Percentiles rank a stretch among this genome's conserved stretches.
Evolutionary conservation across 2,888 invertebrate genomes (phyloP).

Genomic region (Fragum sueziense): DNA sequence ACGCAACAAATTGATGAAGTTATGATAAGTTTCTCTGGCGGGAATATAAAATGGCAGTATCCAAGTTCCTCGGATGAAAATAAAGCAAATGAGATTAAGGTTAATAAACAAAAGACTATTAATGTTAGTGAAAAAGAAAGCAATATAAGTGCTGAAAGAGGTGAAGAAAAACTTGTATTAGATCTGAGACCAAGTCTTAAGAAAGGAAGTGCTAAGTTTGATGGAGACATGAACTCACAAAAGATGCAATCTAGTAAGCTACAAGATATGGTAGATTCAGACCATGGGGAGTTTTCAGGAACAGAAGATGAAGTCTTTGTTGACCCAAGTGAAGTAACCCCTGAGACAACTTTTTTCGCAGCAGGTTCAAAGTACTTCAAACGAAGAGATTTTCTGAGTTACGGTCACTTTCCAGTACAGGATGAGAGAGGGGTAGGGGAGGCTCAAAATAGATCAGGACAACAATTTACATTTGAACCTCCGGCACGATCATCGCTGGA

Average conservation of each 20-base stretch:
- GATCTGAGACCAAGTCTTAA: conserved; percentile 60
- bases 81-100: conserved; percentile 5
- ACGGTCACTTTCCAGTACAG: conserved; percentile 45
- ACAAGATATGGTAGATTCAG: conserved; percentile 53
- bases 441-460: background rate
- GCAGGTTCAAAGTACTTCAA: conserved; percentile 59
- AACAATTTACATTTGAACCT: conserved; percentile 51
- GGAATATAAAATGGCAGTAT: conserved; percentile 48
- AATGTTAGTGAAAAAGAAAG: conserved; percentile 6
- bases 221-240: conserved; percentile 23
- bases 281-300: conserved; percentile 58
- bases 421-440: conserved; percentile 4
- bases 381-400: conserved; percentile 57
- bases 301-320: conserved; percentile 68
- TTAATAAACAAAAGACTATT: conserved; percentile 1
- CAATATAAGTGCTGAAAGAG: conserved; percentile 57
- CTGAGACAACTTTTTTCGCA: conserved; percentile 51
- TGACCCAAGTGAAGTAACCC: conserved; percentile 62
- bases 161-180: conserved; percentile 59
- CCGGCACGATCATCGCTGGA: conserved; percentile 72
- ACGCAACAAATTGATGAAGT: background rate
- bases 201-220: conserved; percentile 26
- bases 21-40: background rate
- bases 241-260: conserved; percentile 33
- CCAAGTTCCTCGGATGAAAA: conserved; percentile 36